Percentiles rank a stretch among this genome's conserved stretches.
Evolutionary conservation across 2,888 invertebrate species (phyloP).

Genomic region (Drosophila nr. fundita): DNA sequence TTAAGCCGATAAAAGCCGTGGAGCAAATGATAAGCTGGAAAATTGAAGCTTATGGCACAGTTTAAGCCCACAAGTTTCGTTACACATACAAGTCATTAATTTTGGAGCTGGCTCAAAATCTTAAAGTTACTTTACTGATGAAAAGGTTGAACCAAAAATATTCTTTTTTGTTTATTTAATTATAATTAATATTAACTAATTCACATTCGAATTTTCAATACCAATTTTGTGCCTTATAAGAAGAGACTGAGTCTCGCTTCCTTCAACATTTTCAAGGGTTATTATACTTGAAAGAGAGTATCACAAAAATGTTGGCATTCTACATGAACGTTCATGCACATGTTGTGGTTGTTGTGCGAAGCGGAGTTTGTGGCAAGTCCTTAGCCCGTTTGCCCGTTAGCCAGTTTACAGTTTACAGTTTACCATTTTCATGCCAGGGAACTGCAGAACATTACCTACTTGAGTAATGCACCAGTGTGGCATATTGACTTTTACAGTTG

Average conservation of each 20-base stretch:
- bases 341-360: not conserved
- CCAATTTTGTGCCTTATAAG: not conserved
- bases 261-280: not conserved
- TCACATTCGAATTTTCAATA: not conserved
- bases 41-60: not conserved
- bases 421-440: conserved; percentile 46
- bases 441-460: conserved; percentile 62
- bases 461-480: conserved; percentile 66
- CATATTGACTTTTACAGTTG: conserved; percentile 66
- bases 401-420: conserved; percentile 27
- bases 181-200: not conserved
- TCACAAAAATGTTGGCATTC: not conserved
- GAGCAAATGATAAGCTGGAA: not conserved
- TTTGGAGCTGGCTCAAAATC: not conserved
- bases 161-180: not conserved
- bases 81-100: not conserved
- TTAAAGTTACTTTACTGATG: not conserved
- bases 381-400: conserved; percentile 19
- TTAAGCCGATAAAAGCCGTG: not conserved
- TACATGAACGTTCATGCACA: not conserved
- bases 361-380: conserved; percentile 32
- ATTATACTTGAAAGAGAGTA: not conserved
- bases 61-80: not conserved
- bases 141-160: too few relatives aligned
- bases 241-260: too few relatives aligned